Percentiles rank a stretch among this genome's conserved stretches.
phyloP scores from a whole-genome alignment of 2,797 vertebrate species.

The Rhynchonycteris naso region DNA sequence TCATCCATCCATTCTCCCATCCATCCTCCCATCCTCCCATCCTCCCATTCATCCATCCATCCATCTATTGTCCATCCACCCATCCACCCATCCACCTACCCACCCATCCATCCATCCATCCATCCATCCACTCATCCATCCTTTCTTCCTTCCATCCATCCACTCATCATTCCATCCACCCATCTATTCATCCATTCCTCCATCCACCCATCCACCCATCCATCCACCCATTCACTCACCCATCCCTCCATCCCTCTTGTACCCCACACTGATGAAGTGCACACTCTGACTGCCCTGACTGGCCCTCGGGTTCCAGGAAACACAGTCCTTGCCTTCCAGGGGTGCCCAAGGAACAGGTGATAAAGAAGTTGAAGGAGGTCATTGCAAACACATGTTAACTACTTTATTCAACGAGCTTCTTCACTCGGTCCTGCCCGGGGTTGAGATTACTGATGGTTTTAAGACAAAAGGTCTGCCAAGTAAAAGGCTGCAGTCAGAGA shows the following conservation, averaged over 20 bases:
- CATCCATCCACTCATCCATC: neutral
- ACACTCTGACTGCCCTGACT: neutral
- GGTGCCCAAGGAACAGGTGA: neutral
- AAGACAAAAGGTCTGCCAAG: neutral
- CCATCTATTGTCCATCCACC: neutral
- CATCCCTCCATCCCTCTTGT: neutral
- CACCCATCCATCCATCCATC: neutral
- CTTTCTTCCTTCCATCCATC: neutral
- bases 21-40: too few relatives aligned
- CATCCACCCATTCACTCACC: neutral
- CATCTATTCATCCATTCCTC: neutral
- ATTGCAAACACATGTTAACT: neutral
- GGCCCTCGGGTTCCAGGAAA: neutral
- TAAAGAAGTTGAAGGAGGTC: neutral
- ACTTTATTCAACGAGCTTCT: neutral
- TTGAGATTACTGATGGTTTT: neutral
- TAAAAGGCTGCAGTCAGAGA: neutral
- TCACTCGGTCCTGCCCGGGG: neutral
- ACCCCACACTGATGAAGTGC: neutral
- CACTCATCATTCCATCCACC: neutral
- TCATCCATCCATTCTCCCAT: neutral
- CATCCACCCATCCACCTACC: neutral
- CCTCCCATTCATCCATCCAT: neutral
- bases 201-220: too few relatives aligned
- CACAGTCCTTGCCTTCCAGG: neutral